Conservation (phyloP, 2,797 vertebrate species). For the Falco concolor region DNA sequence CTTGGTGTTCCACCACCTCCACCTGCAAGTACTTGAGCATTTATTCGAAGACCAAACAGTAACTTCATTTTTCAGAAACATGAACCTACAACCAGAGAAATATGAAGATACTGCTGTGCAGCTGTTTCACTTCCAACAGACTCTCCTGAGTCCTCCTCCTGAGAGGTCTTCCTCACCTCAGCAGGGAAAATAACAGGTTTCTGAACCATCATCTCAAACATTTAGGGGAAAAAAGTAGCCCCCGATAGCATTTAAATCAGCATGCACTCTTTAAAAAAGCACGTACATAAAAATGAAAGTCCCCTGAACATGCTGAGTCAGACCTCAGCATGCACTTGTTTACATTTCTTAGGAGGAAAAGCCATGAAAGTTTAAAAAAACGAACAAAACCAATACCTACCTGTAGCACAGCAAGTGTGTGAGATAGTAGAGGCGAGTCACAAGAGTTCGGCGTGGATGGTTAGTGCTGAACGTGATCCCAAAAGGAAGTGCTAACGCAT, state of each 20-base stretch:
- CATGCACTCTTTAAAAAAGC: background rate
- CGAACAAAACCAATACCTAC: background rate
- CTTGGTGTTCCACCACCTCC: background rate
- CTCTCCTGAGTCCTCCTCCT: background rate
- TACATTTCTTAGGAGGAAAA: background rate
- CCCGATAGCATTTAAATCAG: background rate
- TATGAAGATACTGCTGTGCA: background rate
- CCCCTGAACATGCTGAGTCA: background rate
- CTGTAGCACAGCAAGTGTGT: background rate
- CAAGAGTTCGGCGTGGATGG: background rate
- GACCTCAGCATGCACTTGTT: background rate
- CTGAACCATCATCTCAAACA: background rate
- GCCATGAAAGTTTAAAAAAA: fast-evolving
- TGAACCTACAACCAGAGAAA: background rate
- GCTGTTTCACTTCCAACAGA: background rate
- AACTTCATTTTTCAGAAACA: background rate
- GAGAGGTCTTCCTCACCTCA: background rate
- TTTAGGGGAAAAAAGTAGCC: background rate
- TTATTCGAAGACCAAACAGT: background rate
- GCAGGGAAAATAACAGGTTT: background rate
- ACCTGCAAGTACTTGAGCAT: background rate
- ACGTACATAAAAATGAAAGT: background rate
- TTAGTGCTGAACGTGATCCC: fast-evolving
- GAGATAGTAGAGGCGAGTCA: fast-evolving
- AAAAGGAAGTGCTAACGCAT: background rate